Conservation (phyloP, 1,140 invertebrate genomes). For the Aphelenchoides avenae region DNA sequence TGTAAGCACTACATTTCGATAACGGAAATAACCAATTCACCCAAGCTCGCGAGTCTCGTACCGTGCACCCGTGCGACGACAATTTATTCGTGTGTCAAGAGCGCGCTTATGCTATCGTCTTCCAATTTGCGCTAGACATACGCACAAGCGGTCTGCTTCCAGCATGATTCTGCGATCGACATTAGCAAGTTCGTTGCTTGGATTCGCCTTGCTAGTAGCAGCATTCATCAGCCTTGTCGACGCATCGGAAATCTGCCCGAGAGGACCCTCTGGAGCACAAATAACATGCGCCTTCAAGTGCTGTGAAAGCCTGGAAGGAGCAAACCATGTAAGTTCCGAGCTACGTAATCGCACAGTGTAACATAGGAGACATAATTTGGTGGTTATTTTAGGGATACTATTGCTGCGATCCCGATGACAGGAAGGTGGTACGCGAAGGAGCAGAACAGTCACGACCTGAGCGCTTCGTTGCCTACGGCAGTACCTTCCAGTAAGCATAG, state of each 20-base stretch:
- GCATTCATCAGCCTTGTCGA: neutral
- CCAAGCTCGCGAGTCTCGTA: too few relatives aligned
- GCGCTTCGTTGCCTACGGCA: slow-evolving; percentile 24
- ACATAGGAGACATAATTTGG: neutral
- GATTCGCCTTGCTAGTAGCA: neutral
- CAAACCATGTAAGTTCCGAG: slow-evolving; percentile 13
- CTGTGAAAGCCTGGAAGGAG: slow-evolving; percentile 23
- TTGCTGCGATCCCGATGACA: slow-evolving; percentile 26
- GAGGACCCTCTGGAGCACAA: slow-evolving; percentile 1
- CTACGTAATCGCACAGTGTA: neutral
- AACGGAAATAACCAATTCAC: too few relatives aligned
- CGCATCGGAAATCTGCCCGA: slow-evolving; percentile 13
- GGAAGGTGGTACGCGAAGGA: neutral
- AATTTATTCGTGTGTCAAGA: too few relatives aligned
- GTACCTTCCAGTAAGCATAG: slow-evolving; percentile 25
- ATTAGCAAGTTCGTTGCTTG: too few relatives aligned
- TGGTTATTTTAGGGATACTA: slow-evolving; percentile 22
- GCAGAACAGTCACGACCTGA: neutral
- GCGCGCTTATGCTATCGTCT: too few relatives aligned
- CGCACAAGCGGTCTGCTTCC: too few relatives aligned
- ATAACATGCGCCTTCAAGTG: slow-evolving; percentile 29
- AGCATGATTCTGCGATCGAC: too few relatives aligned
- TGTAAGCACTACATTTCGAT: too few relatives aligned
- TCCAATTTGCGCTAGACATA: too few relatives aligned
- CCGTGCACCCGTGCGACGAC: too few relatives aligned